Evolutionary conservation across 2,888 invertebrate genomes (phyloP), one percentile per base, ranked within the genome.

Genomic region (Catocala sponsa): DNA sequence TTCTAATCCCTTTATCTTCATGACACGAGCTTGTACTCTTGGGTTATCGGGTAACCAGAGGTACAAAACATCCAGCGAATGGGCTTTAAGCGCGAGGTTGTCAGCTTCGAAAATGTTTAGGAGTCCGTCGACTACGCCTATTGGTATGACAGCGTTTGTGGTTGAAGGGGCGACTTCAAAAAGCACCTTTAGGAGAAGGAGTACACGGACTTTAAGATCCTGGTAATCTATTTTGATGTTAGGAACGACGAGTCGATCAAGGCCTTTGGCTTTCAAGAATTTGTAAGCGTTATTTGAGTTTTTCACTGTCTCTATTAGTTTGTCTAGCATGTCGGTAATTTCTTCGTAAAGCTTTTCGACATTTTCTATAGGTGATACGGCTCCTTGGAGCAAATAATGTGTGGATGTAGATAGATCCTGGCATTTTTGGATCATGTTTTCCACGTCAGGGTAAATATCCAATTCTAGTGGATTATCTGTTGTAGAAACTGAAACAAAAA

Each of bases 11-110:
- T 86, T 90, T 0, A 85, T 35, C 68, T 88, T 89, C 89, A 93
- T 91, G 0, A 93, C 84, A 15, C 89, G 78, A 0, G 87, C 82
- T 77, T 94, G 94, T 0, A 88, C 72, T 46, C 72, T 81, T 0
- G 92, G 91, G 38, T 90, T 91, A 0, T 82, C 82, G 1, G 91
- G 92, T 11, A 94, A 65, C 93, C 91, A 93, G 12, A 73, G 35
- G 35, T 74, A 64, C 1, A 94, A 59, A 0, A 93, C 76, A 46
- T 92, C 90, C 42, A 93, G 56, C 0, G 84, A 82, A 13, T 85
- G 81, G 0, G 84, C 82, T 72, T 92, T 93, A 0, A 90, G 51
- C 7, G 76, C 84, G 10, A 87, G 59, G 62, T 85, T 85, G 0
- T 82, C 88, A 0, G 79, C 68, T 55, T 91, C 91, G 42, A 90